Conservation (phyloP, 2,888 invertebrate species). For the Monochamus alternatus region DNA sequence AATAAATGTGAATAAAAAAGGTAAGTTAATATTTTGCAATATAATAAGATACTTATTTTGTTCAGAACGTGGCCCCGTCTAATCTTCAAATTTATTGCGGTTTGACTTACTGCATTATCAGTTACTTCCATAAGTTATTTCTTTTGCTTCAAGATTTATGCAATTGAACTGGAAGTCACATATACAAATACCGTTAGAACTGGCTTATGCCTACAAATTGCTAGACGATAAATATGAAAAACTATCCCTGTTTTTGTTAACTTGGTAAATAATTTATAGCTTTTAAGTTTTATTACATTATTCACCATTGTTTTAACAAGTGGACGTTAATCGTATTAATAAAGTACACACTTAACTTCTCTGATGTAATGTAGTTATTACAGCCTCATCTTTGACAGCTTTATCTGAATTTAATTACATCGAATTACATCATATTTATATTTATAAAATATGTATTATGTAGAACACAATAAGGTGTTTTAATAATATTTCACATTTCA, state of each 20-base stretch:
- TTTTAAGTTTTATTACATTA: slow-evolving; percentile 15
- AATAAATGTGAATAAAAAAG: slow-evolving; percentile 1
- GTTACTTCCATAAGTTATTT: background rate
- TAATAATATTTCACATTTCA: no score
- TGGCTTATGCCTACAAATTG: slow-evolving; percentile 13
- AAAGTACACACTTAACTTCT: slow-evolving; percentile 2
- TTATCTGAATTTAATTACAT: background rate
- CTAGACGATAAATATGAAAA: slow-evolving; percentile 10
- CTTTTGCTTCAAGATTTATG: background rate
- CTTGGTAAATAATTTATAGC: slow-evolving; percentile 19
- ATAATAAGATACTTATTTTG: no score
- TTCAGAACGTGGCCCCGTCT: background rate
- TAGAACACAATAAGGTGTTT: background rate
- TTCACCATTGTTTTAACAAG: slow-evolving; percentile 16
- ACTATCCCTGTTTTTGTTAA: slow-evolving; percentile 18
- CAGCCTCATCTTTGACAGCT: slow-evolving; percentile 14
- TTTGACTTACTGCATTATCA: background rate
- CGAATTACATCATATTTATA: slow-evolving; percentile 16
- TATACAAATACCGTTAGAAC: slow-evolving; percentile 8
- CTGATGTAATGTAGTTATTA: slow-evolving; percentile 7
- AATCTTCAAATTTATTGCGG: background rate
- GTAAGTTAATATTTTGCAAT: background rate
- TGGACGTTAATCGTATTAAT: slow-evolving; percentile 15
- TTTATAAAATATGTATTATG: no score
- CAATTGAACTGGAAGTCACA: slow-evolving; percentile 6